Evolutionary conservation across 2,888 invertebrate genomes (phyloP).

Genomic region (Chironomus riparius): DNA sequence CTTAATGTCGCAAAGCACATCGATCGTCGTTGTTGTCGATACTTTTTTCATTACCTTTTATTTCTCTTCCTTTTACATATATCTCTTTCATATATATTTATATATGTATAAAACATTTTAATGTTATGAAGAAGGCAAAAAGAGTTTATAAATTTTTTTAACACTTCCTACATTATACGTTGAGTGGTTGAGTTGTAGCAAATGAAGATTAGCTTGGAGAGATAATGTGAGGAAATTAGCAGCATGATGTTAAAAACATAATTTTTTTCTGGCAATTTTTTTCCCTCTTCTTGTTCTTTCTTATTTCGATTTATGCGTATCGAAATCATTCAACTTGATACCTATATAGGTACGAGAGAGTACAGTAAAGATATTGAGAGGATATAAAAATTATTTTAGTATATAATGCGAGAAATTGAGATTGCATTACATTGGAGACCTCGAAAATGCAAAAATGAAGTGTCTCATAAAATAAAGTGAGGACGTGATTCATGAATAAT

Average conservation of each 20-base stretch:
- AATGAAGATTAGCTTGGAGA: background rate
- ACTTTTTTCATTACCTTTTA: too few relatives aligned
- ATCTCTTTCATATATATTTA: too few relatives aligned
- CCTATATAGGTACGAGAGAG: background rate
- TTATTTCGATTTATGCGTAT: too few relatives aligned
- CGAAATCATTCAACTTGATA: too few relatives aligned
- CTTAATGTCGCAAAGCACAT: background rate
- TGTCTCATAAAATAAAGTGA: conserved; percentile 5
- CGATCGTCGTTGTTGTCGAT: too few relatives aligned
- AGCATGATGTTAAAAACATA: conserved; percentile 7
- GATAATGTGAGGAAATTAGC: conserved; percentile 2
- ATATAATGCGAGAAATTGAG: too few relatives aligned
- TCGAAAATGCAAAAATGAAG: background rate
- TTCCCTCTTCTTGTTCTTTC: too few relatives aligned
- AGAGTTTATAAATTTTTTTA: conserved; percentile 6
- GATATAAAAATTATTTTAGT: too few relatives aligned
- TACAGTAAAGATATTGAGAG: too few relatives aligned
- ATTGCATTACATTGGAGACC: too few relatives aligned
- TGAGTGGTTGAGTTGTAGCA: background rate
- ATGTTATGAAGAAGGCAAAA: background rate
- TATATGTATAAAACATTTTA: background rate
- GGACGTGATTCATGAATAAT: background rate
- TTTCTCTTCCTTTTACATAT: too few relatives aligned
- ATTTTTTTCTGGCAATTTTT: background rate
- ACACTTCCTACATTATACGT: background rate